A percentile compares a stretch with the other conserved stretches of the same genome.
Evolutionary conservation across 2,797 vertebrate genomes (phyloP).

Genomic region (Pempheris klunzingeri): DNA sequence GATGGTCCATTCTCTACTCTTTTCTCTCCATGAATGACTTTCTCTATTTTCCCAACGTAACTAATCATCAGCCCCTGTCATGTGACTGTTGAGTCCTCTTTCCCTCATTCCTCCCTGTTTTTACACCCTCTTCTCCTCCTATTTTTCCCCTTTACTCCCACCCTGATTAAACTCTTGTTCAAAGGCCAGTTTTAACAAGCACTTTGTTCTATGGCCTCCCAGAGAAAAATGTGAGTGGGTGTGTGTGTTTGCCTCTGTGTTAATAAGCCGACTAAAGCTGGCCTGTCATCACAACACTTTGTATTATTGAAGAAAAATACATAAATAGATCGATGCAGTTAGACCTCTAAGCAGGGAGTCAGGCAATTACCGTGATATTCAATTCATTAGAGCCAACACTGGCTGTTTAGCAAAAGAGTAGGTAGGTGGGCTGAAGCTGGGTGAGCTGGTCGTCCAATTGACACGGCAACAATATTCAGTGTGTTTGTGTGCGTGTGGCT

Average conservation of each 20-base stretch:
- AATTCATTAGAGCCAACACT: conserved; percentile 65
- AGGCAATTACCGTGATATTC: conserved; percentile 69
- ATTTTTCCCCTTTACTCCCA: conserved; percentile 7
- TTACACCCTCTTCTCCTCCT: conserved; percentile 2
- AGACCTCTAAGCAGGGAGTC: conserved; percentile 51
- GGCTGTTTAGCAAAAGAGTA: conserved; percentile 42
- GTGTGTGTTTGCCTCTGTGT: conserved; percentile 12
- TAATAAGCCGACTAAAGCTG: conserved; percentile 60
- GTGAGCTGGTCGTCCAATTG: conserved; percentile 33
- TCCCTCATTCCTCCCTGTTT: neutral
- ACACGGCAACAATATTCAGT: conserved; percentile 41
- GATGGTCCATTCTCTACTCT: neutral
- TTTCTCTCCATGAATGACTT: neutral
- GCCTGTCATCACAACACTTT: conserved; percentile 61
- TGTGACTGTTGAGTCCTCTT: neutral
- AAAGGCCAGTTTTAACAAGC: conserved; percentile 80
- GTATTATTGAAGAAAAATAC: conserved; percentile 64
- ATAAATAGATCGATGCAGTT: conserved; percentile 76
- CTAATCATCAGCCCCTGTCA: conserved; percentile 15
- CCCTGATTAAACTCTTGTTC: conserved; percentile 39
- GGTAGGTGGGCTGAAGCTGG: conserved; percentile 37
- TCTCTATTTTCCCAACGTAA: neutral
- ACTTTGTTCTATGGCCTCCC: conserved; percentile 51
- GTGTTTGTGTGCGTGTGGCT: conserved; percentile 42
- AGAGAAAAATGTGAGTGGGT: conserved; percentile 37